Percentiles rank a stretch among this genome's conserved stretches.
Conservation (phyloP, 2,888 invertebrate genomes). For the Branchellion lobata region DNA sequence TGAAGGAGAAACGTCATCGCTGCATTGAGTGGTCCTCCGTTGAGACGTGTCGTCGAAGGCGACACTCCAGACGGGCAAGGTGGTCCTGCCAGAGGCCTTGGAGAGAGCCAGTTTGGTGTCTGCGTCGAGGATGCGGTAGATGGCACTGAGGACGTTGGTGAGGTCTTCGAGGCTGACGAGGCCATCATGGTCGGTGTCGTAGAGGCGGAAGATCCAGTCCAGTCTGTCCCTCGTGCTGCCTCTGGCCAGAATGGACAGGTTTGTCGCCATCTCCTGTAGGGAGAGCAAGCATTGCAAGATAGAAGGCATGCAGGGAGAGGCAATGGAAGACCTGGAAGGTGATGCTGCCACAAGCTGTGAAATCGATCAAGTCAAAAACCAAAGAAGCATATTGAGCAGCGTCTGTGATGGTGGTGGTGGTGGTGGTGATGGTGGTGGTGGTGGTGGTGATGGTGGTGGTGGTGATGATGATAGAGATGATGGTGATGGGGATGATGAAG, state of each 20-base stretch:
- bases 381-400: constrained; percentile 8
- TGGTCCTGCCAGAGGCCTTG: no score
- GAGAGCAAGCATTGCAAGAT: no score
- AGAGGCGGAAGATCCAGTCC: neutral
- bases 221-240: constrained; percentile 1
- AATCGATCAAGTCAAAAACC: neutral
- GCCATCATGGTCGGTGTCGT: constrained; percentile 16
- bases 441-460: no score
- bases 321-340: constrained; percentile 18
- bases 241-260: neutral
- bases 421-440: no score
- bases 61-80: no score
- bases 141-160: neutral
- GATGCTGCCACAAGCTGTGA: neutral
- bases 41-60: no score
- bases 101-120: neutral
- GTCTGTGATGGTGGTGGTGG: no score
- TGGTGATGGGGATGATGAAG: no score
- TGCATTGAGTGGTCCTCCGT: no score
- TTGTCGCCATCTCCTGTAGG: neutral
- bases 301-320: no score
- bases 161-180: neutral
- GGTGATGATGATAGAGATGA: no score
- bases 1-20: no score
- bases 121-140: constrained; percentile 6